These are phyloP conservation scores for Dipodomys ordii DNA, from an alignment of 2,113 vertebrate species.

Conservation along the genomic window DNA sequence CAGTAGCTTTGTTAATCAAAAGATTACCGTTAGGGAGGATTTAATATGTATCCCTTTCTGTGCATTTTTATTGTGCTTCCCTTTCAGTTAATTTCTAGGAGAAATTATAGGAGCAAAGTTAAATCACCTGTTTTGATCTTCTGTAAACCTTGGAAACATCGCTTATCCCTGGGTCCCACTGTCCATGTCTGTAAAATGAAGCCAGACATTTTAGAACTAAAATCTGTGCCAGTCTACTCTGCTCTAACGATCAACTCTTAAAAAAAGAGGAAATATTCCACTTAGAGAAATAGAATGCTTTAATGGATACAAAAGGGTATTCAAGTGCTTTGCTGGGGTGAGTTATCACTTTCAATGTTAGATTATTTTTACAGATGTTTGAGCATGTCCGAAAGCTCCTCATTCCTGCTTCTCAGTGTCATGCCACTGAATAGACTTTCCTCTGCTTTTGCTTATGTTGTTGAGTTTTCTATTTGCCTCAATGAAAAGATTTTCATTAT, in stretches of 20 bases:
- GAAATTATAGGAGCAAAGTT: background rate
- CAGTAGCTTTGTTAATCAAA: background rate
- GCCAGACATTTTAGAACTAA: background rate
- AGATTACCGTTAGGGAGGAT: background rate
- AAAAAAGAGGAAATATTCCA: background rate
- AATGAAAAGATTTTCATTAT: conserved; percentile 18
- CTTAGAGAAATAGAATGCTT: background rate
- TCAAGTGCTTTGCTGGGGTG: background rate
- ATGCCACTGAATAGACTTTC: background rate
- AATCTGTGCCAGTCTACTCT: background rate
- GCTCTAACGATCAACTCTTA: conserved; percentile 21
- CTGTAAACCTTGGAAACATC: background rate
- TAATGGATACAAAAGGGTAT: background rate
- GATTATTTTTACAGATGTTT: background rate
- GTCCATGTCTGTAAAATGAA: background rate
- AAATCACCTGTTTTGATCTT: background rate
- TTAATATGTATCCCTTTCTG: background rate
- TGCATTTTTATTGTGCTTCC: background rate
- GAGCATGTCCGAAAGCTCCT: background rate
- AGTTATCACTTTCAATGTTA: conserved; percentile 38
- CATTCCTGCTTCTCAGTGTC: background rate
- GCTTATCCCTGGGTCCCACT: background rate
- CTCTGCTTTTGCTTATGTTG: conserved; percentile 6
- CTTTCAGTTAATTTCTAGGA: background rate
- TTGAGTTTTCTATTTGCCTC: conserved; percentile 26